Base-by-base conservation (phyloP, 2,888 invertebrate species). In the Dastarcus helophoroides region DNA sequence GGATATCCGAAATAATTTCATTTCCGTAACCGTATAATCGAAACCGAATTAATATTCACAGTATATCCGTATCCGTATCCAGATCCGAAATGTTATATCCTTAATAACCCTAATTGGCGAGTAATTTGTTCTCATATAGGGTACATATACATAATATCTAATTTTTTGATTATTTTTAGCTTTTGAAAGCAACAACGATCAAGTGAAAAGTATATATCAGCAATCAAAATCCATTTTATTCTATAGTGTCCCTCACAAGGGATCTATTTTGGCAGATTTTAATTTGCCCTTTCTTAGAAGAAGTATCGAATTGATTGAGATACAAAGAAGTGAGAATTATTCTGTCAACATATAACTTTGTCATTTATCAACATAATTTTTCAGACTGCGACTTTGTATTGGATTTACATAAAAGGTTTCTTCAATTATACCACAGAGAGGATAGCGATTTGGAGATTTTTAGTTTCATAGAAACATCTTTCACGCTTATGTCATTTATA, bases 191-290 rank as follows among this genome's bases (percentile, higher is more conserved):
- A 23, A 23, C 2, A 24, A 22, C 26, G 31, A 22, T n/a, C 28
- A 35, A 7, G 25, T 31, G 5, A 8, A 13, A 2, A 31, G 29
- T 14, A 14, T 35, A 15, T 12, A 13, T 14, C 22, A 8, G 24
- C 31, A 31, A 12, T 74, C 77, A 4, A 64, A 65, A 3, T 78
- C 74, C 1, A 74, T 82, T 38, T 72, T 89, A 63, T 86, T 89
- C 61, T 88, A 84, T 60, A 84, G 86, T 22, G 86, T 86, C 4
- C 90, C 90, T 0, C 89, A 90, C 59, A 68, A 73, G 9, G 90
- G 90, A 2, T 84, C 88, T 0, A 70, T 77, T 12, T 65, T 88
- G 29, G 86, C 83, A 0, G 76, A 76, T 43, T 73, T 79, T 37
- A 78, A 77, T 46, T 69, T 79, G 0, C 80, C 81, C 2, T 64